These are phyloP conservation scores for Glaucidium brasilianum DNA, from an alignment of 2,113 vertebrate genomes.

Conservation along the genomic window DNA sequence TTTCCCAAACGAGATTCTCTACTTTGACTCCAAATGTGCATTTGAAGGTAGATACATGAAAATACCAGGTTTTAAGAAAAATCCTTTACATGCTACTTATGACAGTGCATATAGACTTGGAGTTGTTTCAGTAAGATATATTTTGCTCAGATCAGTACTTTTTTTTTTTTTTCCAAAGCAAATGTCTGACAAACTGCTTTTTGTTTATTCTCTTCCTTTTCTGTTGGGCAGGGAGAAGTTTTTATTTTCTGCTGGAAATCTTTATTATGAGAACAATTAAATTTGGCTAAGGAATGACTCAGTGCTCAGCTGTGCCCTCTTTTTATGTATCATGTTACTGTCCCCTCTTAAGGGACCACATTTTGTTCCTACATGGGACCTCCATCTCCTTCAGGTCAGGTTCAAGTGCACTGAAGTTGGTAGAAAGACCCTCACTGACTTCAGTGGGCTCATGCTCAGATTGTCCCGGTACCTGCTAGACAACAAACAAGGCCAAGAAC, in stretches of 20 bases:
- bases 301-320: neutral
- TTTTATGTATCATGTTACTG: neutral
- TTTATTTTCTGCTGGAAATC: neutral
- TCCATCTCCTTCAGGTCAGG: neutral
- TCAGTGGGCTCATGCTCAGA: neutral
- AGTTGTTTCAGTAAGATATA: neutral
- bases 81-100: neutral
- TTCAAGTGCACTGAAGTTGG: neutral
- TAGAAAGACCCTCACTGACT: neutral
- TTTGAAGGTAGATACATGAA: neutral
- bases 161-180: neutral
- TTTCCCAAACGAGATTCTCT: neutral
- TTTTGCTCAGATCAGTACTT: neutral
- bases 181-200: neutral
- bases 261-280: fast-evolving
- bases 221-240: neutral
- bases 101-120: neutral
- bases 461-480: neutral
- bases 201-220: neutral
- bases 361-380: neutral
- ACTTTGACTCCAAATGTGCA: neutral
- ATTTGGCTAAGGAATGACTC: neutral
- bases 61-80: neutral
- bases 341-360: neutral
- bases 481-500: neutral